Base-by-base conservation (phyloP, 1,140 invertebrate species). In the Pseudomyrmex sp. region DNA sequence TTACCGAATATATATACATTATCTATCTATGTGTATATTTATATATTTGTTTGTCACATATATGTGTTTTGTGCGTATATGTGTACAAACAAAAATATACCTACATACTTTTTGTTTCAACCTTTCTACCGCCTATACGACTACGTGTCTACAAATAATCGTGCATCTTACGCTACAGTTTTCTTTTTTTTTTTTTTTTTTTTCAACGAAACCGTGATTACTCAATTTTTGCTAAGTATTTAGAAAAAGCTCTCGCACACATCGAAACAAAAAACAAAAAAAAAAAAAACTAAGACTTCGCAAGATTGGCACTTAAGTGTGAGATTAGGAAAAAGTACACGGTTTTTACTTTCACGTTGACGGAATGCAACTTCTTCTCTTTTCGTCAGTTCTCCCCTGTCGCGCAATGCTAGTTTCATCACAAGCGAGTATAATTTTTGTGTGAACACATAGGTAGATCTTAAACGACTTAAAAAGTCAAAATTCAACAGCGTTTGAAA, bases 361-460 rank as follows among this genome's bases (percentile, higher is more conserved):
- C 54, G 10, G 12, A 70, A 65, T 76, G 73, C 44, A 35, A 48
- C n/a, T 26, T 69, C 76, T 1, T 12, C 35, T 48, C 48, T 70
- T 9, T 10, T 66, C 35, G 48, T 26, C 52, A 68, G 12, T 70
- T 26, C 10, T 54, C 13, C 26, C 23, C 52, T 58, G n/a, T 48
- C 75, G 62, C n/a, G 48, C 46, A 15, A 48, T 56, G 26, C 9
- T 68, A 26, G 18, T 72, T 59, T 72, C 54, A 58, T 79, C 7
- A 58, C 48, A 72, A 80, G 66, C 66, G 66, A 72, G 54, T 59
- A 35, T 35, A 70, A 59, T 35, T 50, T 59, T 9, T 68, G 35
- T 35, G 35, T 35, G 76, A 80, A 80, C 76, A 80, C 76, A 80
- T 35, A 23, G 66, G 54, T 80, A 50, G 54, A 59, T 72, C 35